Evolutionary conservation across 2,888 invertebrate species (phyloP).

Genomic region (Eilema griseolum): DNA sequence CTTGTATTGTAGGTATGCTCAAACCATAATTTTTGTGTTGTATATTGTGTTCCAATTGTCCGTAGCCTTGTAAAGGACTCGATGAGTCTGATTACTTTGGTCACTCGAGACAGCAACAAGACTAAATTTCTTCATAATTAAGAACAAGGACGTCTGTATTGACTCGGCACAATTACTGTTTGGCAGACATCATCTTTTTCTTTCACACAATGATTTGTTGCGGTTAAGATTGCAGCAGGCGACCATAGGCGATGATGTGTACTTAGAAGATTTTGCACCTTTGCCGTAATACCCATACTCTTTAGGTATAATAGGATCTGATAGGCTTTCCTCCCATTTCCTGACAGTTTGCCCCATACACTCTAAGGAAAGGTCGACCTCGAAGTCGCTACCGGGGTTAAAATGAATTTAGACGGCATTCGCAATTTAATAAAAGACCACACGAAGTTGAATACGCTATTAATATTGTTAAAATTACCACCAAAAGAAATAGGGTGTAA

Average conservation of each 20-base stretch:
- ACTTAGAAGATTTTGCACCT: neutral
- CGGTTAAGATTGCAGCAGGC: neutral
- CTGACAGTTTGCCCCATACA: no score
- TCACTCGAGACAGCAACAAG: constrained; percentile 35
- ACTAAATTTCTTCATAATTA: constrained; percentile 41
- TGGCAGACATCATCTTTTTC: constrained; percentile 5
- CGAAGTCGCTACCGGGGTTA: no score
- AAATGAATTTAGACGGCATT: no score
- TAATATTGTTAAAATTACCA: no score
- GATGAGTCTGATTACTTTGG: constrained; percentile 41
- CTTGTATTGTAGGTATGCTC: neutral
- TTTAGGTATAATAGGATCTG: no score
- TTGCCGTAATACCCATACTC: neutral
- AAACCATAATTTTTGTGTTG: constrained; percentile 7
- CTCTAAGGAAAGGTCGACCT: no score
- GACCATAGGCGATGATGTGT: neutral
- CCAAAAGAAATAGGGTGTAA: no score
- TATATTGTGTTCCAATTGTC: constrained; percentile 36
- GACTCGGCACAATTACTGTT: constrained; percentile 35
- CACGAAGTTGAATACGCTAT: no score
- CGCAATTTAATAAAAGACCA: no score
- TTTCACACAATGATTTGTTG: constrained; percentile 6
- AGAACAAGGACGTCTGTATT: constrained; percentile 43
- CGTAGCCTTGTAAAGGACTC: constrained; percentile 44
- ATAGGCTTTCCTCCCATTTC: no score